Conservation (phyloP, 2,888 invertebrate species). For the Plebejus melissa region DNA sequence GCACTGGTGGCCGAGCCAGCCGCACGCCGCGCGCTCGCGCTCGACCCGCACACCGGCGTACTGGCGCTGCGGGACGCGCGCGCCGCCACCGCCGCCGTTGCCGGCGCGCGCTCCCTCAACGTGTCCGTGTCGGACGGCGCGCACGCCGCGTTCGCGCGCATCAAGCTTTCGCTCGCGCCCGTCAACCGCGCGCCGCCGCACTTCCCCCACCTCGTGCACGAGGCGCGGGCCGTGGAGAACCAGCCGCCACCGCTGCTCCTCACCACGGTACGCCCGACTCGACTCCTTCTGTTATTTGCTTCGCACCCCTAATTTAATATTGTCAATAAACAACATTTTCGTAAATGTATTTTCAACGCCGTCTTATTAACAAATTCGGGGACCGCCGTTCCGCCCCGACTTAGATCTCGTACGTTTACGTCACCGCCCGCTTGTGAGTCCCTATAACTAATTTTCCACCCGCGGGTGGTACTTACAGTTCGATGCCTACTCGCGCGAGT, state of each 20-base stretch:
- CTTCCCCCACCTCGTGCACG: constrained; percentile 87
- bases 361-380: no score
- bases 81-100: constrained; percentile 83
- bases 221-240: constrained; percentile 90
- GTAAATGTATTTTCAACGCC: no score
- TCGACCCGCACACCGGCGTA: constrained; percentile 58
- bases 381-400: no score
- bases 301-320: no score
- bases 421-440: no score
- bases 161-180: constrained; percentile 87
- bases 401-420: no score
- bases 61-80: constrained; percentile 49
- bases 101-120: constrained; percentile 84
- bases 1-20: constrained; percentile 81
- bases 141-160: constrained; percentile 91
- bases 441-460: no score
- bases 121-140: constrained; percentile 97
- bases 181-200: constrained; percentile 88
- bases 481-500: no score
- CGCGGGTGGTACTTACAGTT: no score
- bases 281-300: no score
- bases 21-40: constrained; percentile 47
- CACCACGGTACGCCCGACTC: constrained; percentile 72
- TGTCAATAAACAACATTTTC: no score
- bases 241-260: constrained; percentile 86